phyloP scores from a whole-genome alignment of 2,888 invertebrate genomes.

The Dione vanillae region DNA sequence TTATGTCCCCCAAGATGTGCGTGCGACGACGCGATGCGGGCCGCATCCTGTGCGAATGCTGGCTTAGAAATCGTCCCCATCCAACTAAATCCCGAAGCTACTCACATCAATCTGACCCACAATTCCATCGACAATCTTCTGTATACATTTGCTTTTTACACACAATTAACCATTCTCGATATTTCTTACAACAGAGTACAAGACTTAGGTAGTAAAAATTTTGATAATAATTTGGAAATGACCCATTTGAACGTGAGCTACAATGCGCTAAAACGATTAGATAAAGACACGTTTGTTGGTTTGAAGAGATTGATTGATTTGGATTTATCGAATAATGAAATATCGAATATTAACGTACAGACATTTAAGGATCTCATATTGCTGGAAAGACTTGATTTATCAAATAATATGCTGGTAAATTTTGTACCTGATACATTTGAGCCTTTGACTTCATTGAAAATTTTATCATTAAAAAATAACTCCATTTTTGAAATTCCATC shows the following conservation, averaged over 20 bases:
- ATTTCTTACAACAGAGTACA: slow-evolving; percentile 92
- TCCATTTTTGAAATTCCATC: slow-evolving; percentile 91
- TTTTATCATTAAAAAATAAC: slow-evolving; percentile 90
- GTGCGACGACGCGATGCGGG: slow-evolving; percentile 91
- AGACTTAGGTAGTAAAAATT: slow-evolving; percentile 91
- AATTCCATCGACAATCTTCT: slow-evolving; percentile 92
- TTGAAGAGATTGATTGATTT: slow-evolving; percentile 87
- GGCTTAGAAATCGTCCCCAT: slow-evolving; percentile 94
- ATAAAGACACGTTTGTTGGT: slow-evolving; percentile 91
- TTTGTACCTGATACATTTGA: slow-evolving; percentile 89
- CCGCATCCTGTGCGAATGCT: slow-evolving; percentile 90
- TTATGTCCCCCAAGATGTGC: slow-evolving; percentile 92
- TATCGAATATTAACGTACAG: slow-evolving; percentile 88
- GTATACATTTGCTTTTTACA: slow-evolving; percentile 91
- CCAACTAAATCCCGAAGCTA: slow-evolving; percentile 94
- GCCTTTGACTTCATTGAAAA: slow-evolving; percentile 87
- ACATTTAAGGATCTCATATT: slow-evolving; percentile 91
- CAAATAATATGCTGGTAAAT: slow-evolving; percentile 89
- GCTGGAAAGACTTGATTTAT: slow-evolving; percentile 89
- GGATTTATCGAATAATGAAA: slow-evolving; percentile 91
- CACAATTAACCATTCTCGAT: slow-evolving; percentile 91
- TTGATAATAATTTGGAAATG: slow-evolving; percentile 90
- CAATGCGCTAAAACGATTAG: slow-evolving; percentile 88
- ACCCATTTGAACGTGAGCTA: slow-evolving; percentile 90
- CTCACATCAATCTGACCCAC: slow-evolving; percentile 91